Percentiles rank a stretch among this genome's conserved stretches.
Conservation (phyloP, 2,888 invertebrate genomes). For the Orchesella flavescens region DNA sequence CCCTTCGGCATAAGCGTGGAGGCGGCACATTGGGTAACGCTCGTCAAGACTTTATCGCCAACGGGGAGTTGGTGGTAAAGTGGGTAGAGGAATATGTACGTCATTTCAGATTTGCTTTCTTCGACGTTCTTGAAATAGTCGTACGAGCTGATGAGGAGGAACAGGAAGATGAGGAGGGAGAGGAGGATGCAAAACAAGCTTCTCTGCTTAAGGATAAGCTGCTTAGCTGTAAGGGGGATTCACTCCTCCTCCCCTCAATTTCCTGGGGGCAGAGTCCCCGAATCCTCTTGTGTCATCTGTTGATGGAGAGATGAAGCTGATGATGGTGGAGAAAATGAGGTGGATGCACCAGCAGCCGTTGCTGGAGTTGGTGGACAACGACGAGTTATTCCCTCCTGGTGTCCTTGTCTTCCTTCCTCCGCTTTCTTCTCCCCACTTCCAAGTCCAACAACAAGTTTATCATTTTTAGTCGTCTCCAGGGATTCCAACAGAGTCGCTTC, state of each 20-base stretch:
- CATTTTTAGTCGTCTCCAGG: slow-evolving; percentile 20
- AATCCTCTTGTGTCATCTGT: slow-evolving; percentile 75
- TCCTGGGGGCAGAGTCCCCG: slow-evolving; percentile 75
- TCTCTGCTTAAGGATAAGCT: no score
- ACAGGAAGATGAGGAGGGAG: slow-evolving; percentile 76
- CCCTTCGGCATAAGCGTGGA: slow-evolving; percentile 95
- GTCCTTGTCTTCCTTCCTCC: no score
- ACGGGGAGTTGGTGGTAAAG: slow-evolving; percentile 82
- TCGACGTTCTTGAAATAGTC: slow-evolving; percentile 82
- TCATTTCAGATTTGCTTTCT: slow-evolving; percentile 92
- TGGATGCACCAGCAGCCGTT: slow-evolving; percentile 78
- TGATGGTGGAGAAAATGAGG: no score
- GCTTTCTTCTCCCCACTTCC: slow-evolving; percentile 76
- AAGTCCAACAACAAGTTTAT: no score
- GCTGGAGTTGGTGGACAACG: slow-evolving; percentile 78
- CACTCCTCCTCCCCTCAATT: slow-evolving; percentile 83
- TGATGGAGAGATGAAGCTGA: no score
- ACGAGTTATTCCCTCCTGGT: slow-evolving; percentile 1
- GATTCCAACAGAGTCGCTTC: slow-evolving; percentile 39
- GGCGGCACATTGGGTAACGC: slow-evolving; percentile 84
- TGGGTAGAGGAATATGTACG: slow-evolving; percentile 95
- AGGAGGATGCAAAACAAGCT: slow-evolving; percentile 38
- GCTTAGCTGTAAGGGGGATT: slow-evolving; percentile 78
- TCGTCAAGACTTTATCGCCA: slow-evolving; percentile 79
- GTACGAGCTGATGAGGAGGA: slow-evolving; percentile 80